A percentile compares a stretch with the other conserved stretches of the same genome.
Conservation (phyloP, 2,888 invertebrate genomes). For the Hyposoter dolosus region DNA sequence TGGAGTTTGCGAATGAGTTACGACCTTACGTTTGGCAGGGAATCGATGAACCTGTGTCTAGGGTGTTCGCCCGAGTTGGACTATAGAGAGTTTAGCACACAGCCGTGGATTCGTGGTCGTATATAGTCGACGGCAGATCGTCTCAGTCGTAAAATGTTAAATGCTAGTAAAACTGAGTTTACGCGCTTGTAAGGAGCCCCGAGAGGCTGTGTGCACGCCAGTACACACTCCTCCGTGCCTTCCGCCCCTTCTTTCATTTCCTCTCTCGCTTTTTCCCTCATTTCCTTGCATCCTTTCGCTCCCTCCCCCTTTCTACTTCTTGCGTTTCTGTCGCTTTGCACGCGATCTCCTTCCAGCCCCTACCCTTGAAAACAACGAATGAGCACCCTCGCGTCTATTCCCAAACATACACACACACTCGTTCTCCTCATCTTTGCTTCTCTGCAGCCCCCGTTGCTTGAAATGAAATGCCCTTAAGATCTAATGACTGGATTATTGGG, state of each 20-base stretch:
- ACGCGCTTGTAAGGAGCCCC: conserved; percentile 84
- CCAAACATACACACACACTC: conserved; percentile 57
- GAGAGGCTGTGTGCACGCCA: conserved; percentile 72
- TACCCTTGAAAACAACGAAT: conserved; percentile 20
- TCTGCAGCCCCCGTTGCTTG: conserved; percentile 50
- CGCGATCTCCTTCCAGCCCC: conserved; percentile 2
- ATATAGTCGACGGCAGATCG: conserved; percentile 77
- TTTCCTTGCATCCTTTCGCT: background rate
- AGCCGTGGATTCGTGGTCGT: conserved; percentile 60
- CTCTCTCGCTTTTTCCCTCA: background rate
- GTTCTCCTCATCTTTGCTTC: conserved; percentile 2
- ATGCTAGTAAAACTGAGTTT: conserved; percentile 84
- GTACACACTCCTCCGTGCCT: conserved; percentile 7
- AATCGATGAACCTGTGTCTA: conserved; percentile 9
- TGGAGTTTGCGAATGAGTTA: background rate
- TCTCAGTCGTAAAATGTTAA: conserved; percentile 84
- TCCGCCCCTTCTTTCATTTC: background rate
- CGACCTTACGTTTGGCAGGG: conserved; percentile 11
- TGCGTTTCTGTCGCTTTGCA: background rate
- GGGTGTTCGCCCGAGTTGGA: conserved; percentile 28
- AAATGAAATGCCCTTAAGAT: conserved; percentile 75
- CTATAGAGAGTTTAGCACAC: conserved; percentile 48
- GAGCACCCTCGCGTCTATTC: conserved; percentile 54
- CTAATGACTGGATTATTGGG: conserved; percentile 82
- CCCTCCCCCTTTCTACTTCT: background rate